These are phyloP conservation scores for Bombus polaris DNA, from an alignment of 1,140 invertebrate genomes.

Conservation along the genomic window DNA sequence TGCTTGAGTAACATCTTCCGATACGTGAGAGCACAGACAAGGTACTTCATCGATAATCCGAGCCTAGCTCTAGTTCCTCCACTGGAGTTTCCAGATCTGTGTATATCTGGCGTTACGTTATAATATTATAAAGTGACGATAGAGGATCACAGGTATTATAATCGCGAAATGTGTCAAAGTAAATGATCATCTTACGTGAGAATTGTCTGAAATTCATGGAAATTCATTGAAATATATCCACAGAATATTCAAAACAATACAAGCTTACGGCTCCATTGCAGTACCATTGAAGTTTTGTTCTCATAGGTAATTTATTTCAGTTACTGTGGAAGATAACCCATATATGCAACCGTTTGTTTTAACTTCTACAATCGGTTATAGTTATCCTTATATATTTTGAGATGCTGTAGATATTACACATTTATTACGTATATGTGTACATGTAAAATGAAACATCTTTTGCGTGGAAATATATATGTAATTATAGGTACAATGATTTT, in stretches of 20 bases:
- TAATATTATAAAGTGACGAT: no score
- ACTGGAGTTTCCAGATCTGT: no score
- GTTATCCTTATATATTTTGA: background rate
- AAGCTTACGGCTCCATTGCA: background rate
- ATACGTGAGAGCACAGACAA: no score
- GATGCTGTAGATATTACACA: background rate
- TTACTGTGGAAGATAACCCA: background rate
- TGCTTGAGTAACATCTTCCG: no score
- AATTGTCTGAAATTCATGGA: background rate
- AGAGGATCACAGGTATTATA: background rate
- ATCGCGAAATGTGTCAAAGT: background rate
- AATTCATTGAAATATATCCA: background rate
- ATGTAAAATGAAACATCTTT: background rate
- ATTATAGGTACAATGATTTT: no score
- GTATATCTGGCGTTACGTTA: no score
- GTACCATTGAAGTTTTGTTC: background rate
- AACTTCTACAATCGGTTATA: background rate
- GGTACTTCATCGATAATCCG: no score
- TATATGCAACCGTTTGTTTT: background rate
- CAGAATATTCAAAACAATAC: slow-evolving; percentile 3
- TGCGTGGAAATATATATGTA: background rate
- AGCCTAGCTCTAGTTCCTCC: no score
- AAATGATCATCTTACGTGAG: background rate
- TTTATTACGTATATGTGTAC: background rate
- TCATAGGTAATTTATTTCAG: background rate